These are phyloP conservation scores for Orius laevigatus DNA, from an alignment of 1,140 invertebrate species.

Conservation along the genomic window DNA sequence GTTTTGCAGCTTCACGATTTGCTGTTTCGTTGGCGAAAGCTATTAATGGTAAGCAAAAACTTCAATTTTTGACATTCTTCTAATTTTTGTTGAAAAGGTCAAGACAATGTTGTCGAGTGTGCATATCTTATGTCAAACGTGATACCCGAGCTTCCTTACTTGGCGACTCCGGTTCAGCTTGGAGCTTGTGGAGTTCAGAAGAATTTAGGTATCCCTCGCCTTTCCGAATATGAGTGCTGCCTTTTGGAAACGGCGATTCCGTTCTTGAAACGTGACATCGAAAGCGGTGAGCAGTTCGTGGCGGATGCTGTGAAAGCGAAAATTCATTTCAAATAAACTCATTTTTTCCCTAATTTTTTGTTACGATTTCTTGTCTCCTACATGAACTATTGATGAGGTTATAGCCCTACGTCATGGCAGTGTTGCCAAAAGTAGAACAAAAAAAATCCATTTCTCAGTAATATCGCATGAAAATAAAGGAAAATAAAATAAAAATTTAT, in stretches of 20 bases:
- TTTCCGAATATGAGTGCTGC: constrained; percentile 75
- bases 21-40: constrained; percentile 5
- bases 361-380: too few species aligned
- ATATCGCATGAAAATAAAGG: too few species aligned
- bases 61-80: too few species aligned
- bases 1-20: constrained; percentile 32
- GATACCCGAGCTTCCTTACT: constrained; percentile 72
- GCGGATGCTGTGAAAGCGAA: background rate
- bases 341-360: too few species aligned
- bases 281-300: constrained; percentile 55
- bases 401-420: too few species aligned
- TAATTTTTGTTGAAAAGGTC: constrained; percentile 42
- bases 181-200: constrained; percentile 84
- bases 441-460: too few species aligned
- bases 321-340: too few species aligned
- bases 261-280: constrained; percentile 87
- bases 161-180: constrained; percentile 82
- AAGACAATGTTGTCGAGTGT: constrained; percentile 80
- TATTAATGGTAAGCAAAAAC: constrained; percentile 2
- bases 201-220: constrained; percentile 81
- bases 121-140: constrained; percentile 81
- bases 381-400: too few species aligned
- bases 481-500: too few species aligned
- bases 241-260: constrained; percentile 77
- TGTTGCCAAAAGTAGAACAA: too few species aligned